Evolutionary conservation across 2,113 vertebrate genomes (phyloP), one percentile per base, ranked within the genome.

Genomic region (Rhea americana): DNA sequence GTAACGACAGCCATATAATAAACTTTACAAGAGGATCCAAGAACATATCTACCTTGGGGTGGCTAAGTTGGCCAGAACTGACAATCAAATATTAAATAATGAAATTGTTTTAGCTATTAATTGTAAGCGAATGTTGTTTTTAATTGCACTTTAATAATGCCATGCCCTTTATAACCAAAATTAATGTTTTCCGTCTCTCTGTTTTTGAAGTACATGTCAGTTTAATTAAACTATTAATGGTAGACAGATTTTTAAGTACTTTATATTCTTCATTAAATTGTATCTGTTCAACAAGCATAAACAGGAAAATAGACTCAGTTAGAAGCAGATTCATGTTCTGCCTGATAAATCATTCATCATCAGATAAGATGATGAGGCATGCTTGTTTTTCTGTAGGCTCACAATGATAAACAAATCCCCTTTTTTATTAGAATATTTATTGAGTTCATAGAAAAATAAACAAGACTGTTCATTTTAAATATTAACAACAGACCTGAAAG

Each of bases 151-250:
- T 98, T 98, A 98, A 98, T 98, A 98, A 98, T 97, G 97, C 93
- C 97, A 96, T 98, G 98, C 96, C 97, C 98, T 98, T 98, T 98
- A 96, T 97, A 98, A 96, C 97, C 95, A 96, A 97, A 98, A 97
- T 97, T 92, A 98, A 98, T 98, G 97, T 96, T 98, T 98, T 97
- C 97, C 96, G 83, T 97, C 87, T 26, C 96, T 97, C 95, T 97
- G 92, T 94, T 97, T 98, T 97, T 98, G 98, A 98, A 98, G 97
- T 97, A 97, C 96, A 96, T 94, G 96, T 97, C 97, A 97, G 91
- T 97, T 98, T 97, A 98, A 98, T 98, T 98, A 98, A 98, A 98
- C 97, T 98, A 97, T 98, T 97, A 97, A 98, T 98, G 96, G 97
- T 95, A 97, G 97, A 96, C 88, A 94, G 93, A 96, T 97, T 98